Evolutionary conservation across 2,888 invertebrate genomes (phyloP), one percentile per base, ranked within the genome.

Genomic region (Drosophila kambysellisi): DNA sequence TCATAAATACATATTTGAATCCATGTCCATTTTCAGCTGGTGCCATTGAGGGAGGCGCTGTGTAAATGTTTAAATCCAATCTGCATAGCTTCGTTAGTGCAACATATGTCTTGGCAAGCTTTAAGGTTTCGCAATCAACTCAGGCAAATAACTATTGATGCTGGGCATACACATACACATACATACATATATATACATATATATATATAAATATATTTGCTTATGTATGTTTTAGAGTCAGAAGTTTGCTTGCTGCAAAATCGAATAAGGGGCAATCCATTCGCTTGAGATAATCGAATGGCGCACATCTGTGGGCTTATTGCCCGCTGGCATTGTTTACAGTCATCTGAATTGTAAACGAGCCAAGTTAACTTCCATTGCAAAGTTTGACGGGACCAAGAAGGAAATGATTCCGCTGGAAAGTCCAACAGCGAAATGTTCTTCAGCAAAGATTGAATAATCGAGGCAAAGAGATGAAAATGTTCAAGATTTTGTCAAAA

Each of bases 241-340:
- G 48, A 67, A 67, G 46, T 69, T 58, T 63, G 64, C 69, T 68
- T 62, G 68, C 73, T 74, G 70, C 70, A 70, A 83, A 90, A 90
- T 86, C 84, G 83, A 85, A 90, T 85, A 89, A 89, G 87, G 83
- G 87, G 86, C 90, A 89, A 90, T 90, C 74, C 90, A 89, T 83
- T 89, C 89, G 81, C 75, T 89, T 70, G 87, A 86, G 75, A 87
- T 90, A 85, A 85, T 85, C 90, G 87, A 89, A 85, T 85, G 66
- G 79, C 73, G 70, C 79, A 81, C 82, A 81, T 87, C 83, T 82
- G 88, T 67, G 82, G 83, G 79, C 80, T 79, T 79, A 70, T 64
- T 83, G 70, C 78, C 76, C 74, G 52, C 52, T 54, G 70, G 81
- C 77, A 72, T 82, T 89, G 84, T 82, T 82, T 82, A 82, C 89